Evolutionary conservation across 1,140 invertebrate genomes (phyloP).

Genomic region (Halesus radiatus): DNA sequence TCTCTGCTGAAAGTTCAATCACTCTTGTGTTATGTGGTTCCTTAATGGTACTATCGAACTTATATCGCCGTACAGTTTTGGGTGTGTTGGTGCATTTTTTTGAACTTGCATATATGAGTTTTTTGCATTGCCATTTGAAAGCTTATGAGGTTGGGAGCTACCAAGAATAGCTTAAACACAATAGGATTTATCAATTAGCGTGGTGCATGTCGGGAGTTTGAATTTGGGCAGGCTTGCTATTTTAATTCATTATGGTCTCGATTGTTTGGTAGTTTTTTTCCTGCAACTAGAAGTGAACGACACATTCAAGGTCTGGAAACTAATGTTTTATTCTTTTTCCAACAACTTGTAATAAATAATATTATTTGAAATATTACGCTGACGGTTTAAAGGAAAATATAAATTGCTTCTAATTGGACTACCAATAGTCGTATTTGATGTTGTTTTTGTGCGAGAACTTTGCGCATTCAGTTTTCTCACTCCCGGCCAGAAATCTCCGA

Average conservation of each 20-base stretch:
- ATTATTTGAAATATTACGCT: no score
- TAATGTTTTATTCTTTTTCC: neutral
- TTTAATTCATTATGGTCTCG: neutral
- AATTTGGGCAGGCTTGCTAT: neutral
- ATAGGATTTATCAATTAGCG: conserved; percentile 19
- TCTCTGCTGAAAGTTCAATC: conserved; percentile 51
- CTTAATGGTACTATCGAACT: conserved; percentile 48
- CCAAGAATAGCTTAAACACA: neutral
- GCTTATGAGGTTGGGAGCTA: neutral
- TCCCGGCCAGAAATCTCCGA: neutral
- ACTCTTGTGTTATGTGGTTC: conserved; percentile 51
- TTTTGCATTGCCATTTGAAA: conserved; percentile 14
- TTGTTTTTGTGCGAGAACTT: neutral
- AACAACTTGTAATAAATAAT: no score
- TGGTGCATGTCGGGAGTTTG: conserved; percentile 10
- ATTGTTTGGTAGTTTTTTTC: no score
- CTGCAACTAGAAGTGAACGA: neutral
- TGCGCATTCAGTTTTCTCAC: neutral
- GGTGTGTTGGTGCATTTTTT: conserved; percentile 50
- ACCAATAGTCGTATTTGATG: neutral
- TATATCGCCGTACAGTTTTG: neutral
- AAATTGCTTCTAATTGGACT: neutral
- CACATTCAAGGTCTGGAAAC: conserved; percentile 5
- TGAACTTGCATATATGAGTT: conserved; percentile 41
- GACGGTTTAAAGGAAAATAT: no score